Conservation (phyloP, 2,113 vertebrate species). For the Forbesichthys agassizii region DNA sequence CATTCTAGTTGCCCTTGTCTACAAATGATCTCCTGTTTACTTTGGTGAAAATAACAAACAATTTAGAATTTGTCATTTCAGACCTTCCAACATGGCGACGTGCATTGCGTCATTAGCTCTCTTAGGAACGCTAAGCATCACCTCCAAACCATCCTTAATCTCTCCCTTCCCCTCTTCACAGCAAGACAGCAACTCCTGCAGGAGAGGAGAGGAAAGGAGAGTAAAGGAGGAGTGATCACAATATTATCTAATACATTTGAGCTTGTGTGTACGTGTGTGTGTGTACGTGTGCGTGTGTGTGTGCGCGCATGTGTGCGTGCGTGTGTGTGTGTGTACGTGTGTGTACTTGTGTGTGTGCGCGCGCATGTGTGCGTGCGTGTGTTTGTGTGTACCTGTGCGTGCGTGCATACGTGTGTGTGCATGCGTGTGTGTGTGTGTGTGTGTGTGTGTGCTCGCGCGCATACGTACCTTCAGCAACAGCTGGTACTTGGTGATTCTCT, state of each 20-base stretch:
- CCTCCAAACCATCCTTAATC: constrained; percentile 95
- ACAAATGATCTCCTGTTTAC: no score
- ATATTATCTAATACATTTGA: no score
- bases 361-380: constrained; percentile 1
- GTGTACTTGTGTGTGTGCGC: background rate
- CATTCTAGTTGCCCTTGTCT: no score
- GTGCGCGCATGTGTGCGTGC: background rate
- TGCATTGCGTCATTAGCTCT: constrained; percentile 99
- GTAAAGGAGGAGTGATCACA: background rate
- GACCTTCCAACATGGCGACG: constrained; percentile 98
- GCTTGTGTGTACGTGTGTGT: background rate
- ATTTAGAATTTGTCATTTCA: background rate
- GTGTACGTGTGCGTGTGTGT: background rate
- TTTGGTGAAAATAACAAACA: no score
- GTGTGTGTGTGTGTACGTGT: background rate
- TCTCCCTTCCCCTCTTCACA: constrained; percentile 98
- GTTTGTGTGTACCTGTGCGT: background rate
- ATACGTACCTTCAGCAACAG: constrained; percentile 90
- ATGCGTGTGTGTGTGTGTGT: background rate
- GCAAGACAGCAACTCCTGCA: constrained; percentile 92
- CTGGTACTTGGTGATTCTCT: constrained; percentile 98
- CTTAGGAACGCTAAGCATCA: constrained; percentile 97
- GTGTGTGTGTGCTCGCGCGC: background rate
- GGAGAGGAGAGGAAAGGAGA: background rate
- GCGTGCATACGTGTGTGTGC: constrained; percentile 9